phyloP scores from a whole-genome alignment of 2,113 vertebrate species.

The Oceanites oceanicus region DNA sequence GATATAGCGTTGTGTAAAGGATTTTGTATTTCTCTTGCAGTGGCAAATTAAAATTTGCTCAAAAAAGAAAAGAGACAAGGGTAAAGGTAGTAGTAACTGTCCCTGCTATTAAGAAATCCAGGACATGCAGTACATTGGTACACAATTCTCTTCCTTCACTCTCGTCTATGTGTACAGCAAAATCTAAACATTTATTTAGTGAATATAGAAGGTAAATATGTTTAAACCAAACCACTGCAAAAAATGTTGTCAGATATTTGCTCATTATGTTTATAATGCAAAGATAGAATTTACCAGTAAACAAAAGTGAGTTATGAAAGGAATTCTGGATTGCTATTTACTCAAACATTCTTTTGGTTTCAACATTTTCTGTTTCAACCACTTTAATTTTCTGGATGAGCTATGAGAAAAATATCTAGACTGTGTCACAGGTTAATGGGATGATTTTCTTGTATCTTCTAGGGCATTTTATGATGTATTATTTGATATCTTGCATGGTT shows the following conservation, averaged over 20 bases:
- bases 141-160: neutral
- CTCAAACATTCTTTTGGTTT: neutral
- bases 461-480: slow-evolving; percentile 53
- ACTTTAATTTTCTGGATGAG: slow-evolving; percentile 33
- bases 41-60: neutral
- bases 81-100: neutral
- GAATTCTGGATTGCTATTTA: slow-evolving; percentile 10
- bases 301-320: slow-evolving; percentile 6
- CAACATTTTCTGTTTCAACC: slow-evolving; percentile 1
- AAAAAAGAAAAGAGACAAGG: neutral
- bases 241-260: neutral
- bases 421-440: slow-evolving; percentile 58
- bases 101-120: neutral
- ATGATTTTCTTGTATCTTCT: slow-evolving; percentile 41
- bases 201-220: neutral
- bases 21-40: neutral
- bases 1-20: neutral
- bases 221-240: neutral
- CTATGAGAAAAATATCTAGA: slow-evolving; percentile 37
- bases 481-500: slow-evolving; percentile 50
- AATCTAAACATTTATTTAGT: neutral
- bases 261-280: neutral
- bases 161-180: neutral
- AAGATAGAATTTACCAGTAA: slow-evolving; percentile 14
- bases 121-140: neutral